Evolutionary conservation across 2,797 vertebrate species (phyloP).

Genomic region (Phrynocephalus forsythii): DNA sequence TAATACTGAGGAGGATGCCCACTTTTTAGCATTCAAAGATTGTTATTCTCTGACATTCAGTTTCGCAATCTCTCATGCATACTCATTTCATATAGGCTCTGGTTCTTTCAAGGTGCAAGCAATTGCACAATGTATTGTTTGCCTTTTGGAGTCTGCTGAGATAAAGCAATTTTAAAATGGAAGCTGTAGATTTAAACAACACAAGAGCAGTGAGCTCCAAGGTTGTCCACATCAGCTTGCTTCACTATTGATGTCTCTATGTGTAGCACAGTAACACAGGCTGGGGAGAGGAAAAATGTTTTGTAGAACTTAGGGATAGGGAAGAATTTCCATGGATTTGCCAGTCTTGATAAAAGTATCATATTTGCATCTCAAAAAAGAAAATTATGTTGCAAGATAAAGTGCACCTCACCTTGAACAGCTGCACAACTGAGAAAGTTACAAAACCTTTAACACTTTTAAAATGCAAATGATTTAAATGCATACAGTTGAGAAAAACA

Average conservation of each 20-base stretch:
- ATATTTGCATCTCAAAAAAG: no score
- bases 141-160: slow-evolving; percentile 22
- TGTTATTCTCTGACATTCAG: neutral
- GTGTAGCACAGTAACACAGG: neutral
- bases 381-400: no score
- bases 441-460: no score
- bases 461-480: no score
- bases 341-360: no score
- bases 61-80: neutral
- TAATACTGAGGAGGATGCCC: neutral
- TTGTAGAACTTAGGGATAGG: no score
- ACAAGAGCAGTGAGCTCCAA: no score
- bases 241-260: neutral
- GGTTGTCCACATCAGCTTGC: neutral
- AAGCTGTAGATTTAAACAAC: neutral
- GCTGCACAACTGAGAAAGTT: no score
- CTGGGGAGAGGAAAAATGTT: neutral
- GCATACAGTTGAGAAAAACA: no score
- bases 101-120: neutral
- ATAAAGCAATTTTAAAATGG: neutral
- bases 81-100: neutral
- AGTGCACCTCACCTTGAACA: no score
- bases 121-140: neutral
- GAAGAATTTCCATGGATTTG: no score
- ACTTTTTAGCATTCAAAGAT: slow-evolving; percentile 13